Percentiles rank a stretch among this genome's conserved stretches.
phyloP scores from a whole-genome alignment of 2,888 invertebrate species.

The Lepidonotus clava region DNA sequence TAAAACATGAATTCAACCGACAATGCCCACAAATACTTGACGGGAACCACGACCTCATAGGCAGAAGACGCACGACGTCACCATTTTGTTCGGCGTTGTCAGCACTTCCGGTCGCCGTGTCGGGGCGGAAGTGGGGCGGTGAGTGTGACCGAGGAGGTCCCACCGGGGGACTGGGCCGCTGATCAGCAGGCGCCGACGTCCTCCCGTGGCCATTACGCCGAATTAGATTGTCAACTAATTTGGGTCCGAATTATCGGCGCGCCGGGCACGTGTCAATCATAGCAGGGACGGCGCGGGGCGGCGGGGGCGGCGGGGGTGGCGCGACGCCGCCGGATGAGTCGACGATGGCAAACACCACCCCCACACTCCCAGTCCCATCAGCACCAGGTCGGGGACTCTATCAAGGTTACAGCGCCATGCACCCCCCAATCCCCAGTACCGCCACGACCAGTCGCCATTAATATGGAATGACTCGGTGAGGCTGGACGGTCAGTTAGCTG shows the following conservation, averaged over 20 bases:
- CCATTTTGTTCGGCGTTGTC: neutral
- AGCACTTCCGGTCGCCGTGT: neutral
- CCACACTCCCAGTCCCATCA: constrained; percentile 2
- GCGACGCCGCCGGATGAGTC: neutral
- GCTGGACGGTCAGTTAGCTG: constrained; percentile 34
- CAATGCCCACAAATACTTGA: no score
- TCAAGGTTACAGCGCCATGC: neutral
- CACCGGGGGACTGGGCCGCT: constrained; percentile 3
- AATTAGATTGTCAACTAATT: constrained; percentile 54
- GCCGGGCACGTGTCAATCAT: constrained; percentile 50
- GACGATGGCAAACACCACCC: constrained; percentile 13
- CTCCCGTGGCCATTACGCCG: constrained; percentile 30
- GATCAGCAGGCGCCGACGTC: neutral
- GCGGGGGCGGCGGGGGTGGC: no score
- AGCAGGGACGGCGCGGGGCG: no score
- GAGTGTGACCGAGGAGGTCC: neutral
- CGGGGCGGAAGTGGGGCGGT: neutral
- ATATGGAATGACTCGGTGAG: constrained; percentile 24
- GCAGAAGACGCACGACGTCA: neutral
- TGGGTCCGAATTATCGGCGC: constrained; percentile 45
- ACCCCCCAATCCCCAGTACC: neutral
- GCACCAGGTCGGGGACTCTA: constrained; percentile 15
- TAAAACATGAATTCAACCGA: no score
- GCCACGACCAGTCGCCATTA: neutral
- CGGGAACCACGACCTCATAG: neutral